Conservation (phyloP, 2,888 invertebrate genomes). For the Theretra japonica region DNA sequence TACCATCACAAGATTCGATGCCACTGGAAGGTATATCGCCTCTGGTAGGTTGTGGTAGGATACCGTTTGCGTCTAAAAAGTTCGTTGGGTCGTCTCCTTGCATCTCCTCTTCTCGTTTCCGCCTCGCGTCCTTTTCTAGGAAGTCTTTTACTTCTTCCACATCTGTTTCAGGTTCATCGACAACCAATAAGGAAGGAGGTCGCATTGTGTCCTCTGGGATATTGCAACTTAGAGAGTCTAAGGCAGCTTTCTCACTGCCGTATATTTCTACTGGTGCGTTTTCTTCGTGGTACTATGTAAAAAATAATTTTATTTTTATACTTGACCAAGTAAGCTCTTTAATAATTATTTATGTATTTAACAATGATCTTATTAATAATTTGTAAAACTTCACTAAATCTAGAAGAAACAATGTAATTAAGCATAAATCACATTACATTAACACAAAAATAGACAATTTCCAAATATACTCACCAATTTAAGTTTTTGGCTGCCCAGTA, state of each 20-base stretch:
- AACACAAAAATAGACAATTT: no score
- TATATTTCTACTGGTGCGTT: constrained; percentile 84
- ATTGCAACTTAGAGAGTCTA: constrained; percentile 80
- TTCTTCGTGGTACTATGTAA: constrained; percentile 84
- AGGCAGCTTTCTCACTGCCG: constrained; percentile 74
- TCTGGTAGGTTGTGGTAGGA: constrained; percentile 59
- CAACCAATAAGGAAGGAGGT: constrained; percentile 61
- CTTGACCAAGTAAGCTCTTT: no score
- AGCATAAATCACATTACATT: no score
- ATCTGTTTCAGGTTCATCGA: constrained; percentile 61
- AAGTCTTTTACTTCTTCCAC: constrained; percentile 73
- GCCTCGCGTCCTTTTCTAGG: constrained; percentile 64
- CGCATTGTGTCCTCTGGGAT: constrained; percentile 52
- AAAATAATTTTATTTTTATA: constrained; percentile 31
- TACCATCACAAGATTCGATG: constrained; percentile 79
- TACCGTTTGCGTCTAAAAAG: constrained; percentile 61
- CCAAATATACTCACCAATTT: constrained; percentile 81
- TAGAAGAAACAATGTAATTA: no score
- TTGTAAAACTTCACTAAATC: no score
- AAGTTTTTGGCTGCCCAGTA: constrained; percentile 79
- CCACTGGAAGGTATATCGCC: constrained; percentile 76
- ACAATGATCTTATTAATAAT: no score
- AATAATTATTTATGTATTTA: neutral
- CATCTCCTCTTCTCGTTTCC: constrained; percentile 72
- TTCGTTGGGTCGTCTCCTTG: constrained; percentile 64